Evolutionary conservation across 2,113 vertebrate species (phyloP).

Genomic region (Cyphomyrus discorhynchus): DNA sequence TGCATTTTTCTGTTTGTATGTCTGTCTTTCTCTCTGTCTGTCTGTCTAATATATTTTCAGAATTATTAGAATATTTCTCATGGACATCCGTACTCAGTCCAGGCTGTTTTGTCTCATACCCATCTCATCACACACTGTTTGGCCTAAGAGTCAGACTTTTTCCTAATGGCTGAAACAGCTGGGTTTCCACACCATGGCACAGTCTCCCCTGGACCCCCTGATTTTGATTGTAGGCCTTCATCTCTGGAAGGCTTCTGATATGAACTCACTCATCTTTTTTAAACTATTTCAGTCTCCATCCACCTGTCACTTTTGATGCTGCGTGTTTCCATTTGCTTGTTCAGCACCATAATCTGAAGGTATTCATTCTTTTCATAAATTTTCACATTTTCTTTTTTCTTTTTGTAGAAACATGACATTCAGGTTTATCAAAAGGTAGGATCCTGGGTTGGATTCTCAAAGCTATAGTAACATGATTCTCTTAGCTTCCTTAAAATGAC

Average conservation of each 20-base stretch:
- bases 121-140: not conserved
- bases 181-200: not conserved
- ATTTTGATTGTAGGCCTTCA: not conserved
- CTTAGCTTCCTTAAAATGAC: slow-evolving; percentile 18
- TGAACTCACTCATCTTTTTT: not conserved
- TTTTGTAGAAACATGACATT: slow-evolving; percentile 99
- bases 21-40: not conserved
- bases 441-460: slow-evolving; percentile 62
- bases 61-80: not conserved
- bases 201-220: not conserved
- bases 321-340: slow-evolving; percentile 54
- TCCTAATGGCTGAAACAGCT: not conserved
- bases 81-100: not conserved
- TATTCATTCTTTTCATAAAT: slow-evolving; percentile 60
- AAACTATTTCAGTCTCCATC: not conserved
- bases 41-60: not conserved
- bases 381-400: slow-evolving; percentile 64
- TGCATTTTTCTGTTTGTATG: not conserved
- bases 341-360: not conserved
- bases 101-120: not conserved
- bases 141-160: not conserved
- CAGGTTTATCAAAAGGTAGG: slow-evolving; percentile 99
- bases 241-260: not conserved
- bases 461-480: slow-evolving; percentile 59
- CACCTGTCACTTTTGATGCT: not conserved